Evolutionary conservation across 2,113 vertebrate genomes (phyloP).

Genomic region (Piaya cayana): DNA sequence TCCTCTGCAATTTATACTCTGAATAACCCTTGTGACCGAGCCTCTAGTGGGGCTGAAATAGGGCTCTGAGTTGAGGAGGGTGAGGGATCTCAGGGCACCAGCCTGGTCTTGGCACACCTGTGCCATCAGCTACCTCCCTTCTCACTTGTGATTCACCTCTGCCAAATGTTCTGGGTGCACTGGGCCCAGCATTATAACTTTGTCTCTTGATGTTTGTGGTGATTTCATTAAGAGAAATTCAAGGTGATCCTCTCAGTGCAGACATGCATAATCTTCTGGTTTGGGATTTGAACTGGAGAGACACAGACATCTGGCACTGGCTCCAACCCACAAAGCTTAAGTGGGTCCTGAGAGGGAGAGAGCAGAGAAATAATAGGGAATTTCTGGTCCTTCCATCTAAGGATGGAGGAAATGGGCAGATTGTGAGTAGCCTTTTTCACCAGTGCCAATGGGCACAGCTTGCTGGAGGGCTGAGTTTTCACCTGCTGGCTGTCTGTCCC

Average conservation of each 20-base stretch:
- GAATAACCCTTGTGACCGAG: neutral
- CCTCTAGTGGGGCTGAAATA: neutral
- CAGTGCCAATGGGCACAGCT: neutral
- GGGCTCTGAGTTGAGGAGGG: neutral
- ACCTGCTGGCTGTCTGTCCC: neutral
- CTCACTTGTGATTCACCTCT: neutral
- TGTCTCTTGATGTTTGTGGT: neutral
- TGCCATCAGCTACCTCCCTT: neutral
- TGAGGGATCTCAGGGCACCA: neutral
- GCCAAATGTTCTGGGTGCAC: neutral
- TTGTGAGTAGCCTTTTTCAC: neutral
- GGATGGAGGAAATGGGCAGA: neutral
- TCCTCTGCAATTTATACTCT: neutral
- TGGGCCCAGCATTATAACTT: accelerated
- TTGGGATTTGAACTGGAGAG: neutral
- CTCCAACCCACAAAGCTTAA: neutral
- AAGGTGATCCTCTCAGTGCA: accelerated
- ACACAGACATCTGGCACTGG: neutral
- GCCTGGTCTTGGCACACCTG: neutral
- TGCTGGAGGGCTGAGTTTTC: neutral
- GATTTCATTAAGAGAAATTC: neutral
- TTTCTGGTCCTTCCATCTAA: neutral
- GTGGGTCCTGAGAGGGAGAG: neutral
- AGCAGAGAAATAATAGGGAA: neutral
- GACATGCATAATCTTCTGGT: neutral